These are phyloP conservation scores for Lobophora halterata DNA, from an alignment of 2,888 invertebrate genomes.

Conservation along the genomic window DNA sequence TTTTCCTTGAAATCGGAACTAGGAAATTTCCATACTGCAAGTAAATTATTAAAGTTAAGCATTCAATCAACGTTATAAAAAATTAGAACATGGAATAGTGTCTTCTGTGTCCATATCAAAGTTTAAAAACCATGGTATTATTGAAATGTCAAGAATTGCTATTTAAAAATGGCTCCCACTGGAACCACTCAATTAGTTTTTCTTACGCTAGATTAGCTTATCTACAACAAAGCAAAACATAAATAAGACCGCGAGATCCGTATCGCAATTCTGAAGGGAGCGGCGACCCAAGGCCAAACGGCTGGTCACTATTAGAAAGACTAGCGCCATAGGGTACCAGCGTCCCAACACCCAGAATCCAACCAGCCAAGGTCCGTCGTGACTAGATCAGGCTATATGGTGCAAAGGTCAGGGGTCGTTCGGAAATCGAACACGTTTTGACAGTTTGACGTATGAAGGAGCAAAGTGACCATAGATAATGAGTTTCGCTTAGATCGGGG, in stretches of 20 bases:
- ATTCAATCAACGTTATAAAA: too few relatives aligned
- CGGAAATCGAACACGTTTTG: conserved; percentile 54
- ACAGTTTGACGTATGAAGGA: conserved; percentile 55
- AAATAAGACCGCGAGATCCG: conserved; percentile 50
- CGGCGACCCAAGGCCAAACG: conserved; percentile 63
- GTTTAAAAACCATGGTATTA: too few relatives aligned
- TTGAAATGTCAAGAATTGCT: too few relatives aligned
- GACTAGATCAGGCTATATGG: conserved; percentile 52
- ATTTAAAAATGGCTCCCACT: too few relatives aligned
- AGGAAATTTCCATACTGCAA: neutral
- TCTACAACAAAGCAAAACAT: conserved; percentile 43
- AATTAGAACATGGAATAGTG: too few relatives aligned
- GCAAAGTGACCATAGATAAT: conserved; percentile 41
- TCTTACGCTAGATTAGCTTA: conserved; percentile 43
- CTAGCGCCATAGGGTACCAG: conserved; percentile 33
- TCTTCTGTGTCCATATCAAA: too few relatives aligned
- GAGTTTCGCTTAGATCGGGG: conserved; percentile 31
- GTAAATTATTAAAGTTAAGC: neutral
- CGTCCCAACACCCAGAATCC: conserved; percentile 47
- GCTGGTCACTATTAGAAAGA: conserved; percentile 73
- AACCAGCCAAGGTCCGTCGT: conserved; percentile 73
- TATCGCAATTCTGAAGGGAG: conserved; percentile 66
- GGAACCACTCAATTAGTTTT: conserved; percentile 23
- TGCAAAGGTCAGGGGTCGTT: conserved; percentile 64
- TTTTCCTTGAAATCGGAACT: neutral